These are phyloP conservation scores for Phenganax stokvisi DNA, from an alignment of 92 coral and sea anemone genomes.

Conservation along the genomic window DNA sequence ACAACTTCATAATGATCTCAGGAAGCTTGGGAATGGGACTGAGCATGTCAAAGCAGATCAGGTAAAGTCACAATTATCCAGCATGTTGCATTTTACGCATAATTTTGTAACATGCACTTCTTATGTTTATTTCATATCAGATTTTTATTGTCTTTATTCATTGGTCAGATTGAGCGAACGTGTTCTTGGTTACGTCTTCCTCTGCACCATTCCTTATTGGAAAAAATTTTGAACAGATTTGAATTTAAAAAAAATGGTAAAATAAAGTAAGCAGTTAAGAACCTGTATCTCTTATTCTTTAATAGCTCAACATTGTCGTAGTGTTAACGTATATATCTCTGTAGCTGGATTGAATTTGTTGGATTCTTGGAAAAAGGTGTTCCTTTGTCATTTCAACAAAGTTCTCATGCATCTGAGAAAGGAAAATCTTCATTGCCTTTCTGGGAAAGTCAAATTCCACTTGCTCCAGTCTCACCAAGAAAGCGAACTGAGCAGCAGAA, in stretches of 20 bases:
- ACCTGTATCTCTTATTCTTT: background rate
- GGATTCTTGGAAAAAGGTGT: constrained; percentile 26
- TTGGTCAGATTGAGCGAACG: constrained; percentile 17
- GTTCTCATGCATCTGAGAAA: background rate
- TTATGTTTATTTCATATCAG: background rate
- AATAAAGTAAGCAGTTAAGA: constrained; percentile 10
- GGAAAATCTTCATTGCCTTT: constrained; percentile 21
- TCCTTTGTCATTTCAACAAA: constrained; percentile 39
- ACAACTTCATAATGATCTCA: constrained; percentile 20
- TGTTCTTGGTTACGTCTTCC: constrained; percentile 34
- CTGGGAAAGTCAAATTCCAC: constrained; percentile 33
- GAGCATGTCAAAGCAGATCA: constrained; percentile 28
- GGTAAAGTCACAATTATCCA: constrained; percentile 2
- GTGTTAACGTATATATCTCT: background rate
- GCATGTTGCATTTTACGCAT: background rate
- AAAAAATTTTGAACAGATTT: constrained; percentile 30
- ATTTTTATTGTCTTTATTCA: background rate
- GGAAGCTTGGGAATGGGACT: constrained; percentile 20
- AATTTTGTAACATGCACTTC: background rate
- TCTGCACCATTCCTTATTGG: constrained; percentile 22
- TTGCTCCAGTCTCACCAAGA: constrained; percentile 35
- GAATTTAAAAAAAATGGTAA: constrained; percentile 17
- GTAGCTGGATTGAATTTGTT: constrained; percentile 16
- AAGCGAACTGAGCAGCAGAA: background rate
- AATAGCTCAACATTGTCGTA: background rate